Evolutionary conservation across 2,888 invertebrate genomes (phyloP), one percentile per base, ranked within the genome.

Genomic region (Phania funesta): DNA sequence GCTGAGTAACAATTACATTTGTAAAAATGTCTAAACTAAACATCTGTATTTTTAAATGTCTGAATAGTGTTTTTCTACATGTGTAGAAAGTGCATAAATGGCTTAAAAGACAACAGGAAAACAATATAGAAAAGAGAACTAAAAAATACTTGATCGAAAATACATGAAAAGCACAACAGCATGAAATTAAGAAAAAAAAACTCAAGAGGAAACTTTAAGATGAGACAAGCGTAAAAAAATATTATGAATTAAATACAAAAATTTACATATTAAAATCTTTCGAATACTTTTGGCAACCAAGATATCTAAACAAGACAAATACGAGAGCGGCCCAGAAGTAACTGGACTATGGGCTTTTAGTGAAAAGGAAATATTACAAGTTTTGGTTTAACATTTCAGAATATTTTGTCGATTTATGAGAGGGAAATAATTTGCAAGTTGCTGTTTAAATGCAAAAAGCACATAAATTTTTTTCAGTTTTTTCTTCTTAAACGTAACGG

Each of bases 41-140:
- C 24, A 50, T 35, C n/a, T 22, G 20, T 46, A 22, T 44, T 22
- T 32, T 52, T 54, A 29, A 60, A 60, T 80, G 29, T 68, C 26
- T 48, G 32, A 65, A 58, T 70, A 35, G 35, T 54, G 22, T 56
- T 64, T 56, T 35, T 60, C 50, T 58, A 56, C 75, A 70, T 70
- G 52, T 75, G 80, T 46, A 75, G 52, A 58, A 68, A 74, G 58
- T 70, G 44, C 64, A 58, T 80, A 70, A 70, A 75, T 75, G 48
- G 64, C 75, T 70, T 52, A 73, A 67, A 73, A 24, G 58, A 65
- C 50, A 71, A 35, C 5, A 50, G 22, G n/a, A 24, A 6, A 58
- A 73, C 38, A 52, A 50, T 50, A 60, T 50, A 6, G 32, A 0
- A 18, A 68, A 68, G 46, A 52, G 26, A 38, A 11, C 8, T 0